These are phyloP conservation scores for Pantherophis guttatus DNA, from an alignment of 2,113 vertebrate genomes.

Conservation along the genomic window DNA sequence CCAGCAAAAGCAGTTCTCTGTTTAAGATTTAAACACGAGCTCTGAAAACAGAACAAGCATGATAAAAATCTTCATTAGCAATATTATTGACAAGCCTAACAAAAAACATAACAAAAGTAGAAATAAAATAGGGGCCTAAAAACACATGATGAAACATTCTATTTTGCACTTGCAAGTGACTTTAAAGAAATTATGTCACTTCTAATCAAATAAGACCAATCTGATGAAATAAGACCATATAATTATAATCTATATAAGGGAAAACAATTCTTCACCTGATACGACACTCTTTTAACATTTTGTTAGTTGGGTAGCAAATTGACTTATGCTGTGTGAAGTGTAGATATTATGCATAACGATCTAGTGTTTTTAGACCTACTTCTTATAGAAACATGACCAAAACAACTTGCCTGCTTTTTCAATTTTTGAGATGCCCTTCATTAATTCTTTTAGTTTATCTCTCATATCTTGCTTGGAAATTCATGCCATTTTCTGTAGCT, in stretches of 20 bases:
- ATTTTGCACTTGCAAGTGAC: not conserved
- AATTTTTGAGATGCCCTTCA: not conserved
- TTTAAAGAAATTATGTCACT: not conserved
- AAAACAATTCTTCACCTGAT: not conserved
- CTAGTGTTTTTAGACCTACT: not conserved
- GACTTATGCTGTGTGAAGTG: not conserved
- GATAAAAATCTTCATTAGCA: not conserved
- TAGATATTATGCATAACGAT: not conserved
- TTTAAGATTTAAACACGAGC: not conserved
- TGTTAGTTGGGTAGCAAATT: not conserved
- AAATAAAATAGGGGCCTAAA: not conserved
- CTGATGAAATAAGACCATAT: not conserved
- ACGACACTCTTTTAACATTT: not conserved
- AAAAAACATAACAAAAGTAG: not conserved
- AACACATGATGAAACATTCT: not conserved
- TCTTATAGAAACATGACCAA: not conserved
- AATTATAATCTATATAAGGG: not conserved
- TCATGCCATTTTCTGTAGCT: not conserved
- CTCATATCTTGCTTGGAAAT: not conserved
- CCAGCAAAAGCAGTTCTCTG: not conserved
- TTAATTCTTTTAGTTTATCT: not conserved
- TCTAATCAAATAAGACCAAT: not conserved
- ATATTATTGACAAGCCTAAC: not conserved
- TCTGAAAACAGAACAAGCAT: not conserved
- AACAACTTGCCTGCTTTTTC: not conserved